Base-by-base conservation (phyloP, 2,113 vertebrate species). In the Sarotherodon lohbergeri region DNA sequence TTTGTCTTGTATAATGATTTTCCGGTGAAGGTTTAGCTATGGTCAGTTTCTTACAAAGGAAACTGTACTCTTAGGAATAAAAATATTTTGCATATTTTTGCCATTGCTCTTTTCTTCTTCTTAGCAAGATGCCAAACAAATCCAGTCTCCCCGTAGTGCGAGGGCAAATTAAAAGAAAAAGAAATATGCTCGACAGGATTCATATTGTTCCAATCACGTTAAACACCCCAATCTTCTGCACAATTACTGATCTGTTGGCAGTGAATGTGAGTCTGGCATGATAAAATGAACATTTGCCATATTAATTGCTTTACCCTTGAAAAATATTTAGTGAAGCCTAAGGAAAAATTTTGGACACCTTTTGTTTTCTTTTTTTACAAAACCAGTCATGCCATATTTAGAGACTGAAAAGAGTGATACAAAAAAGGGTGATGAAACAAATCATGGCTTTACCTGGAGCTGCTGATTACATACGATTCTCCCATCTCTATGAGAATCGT, bases 81-180 rank as follows among this genome's bases (percentile, higher is more conserved):
- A 76, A 87, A 61, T 34, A 81, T 63, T 89, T 88, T 80, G 81
- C 84, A n/a, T 50, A 17, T 7, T n/a, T 61, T n/a, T 66, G 6
- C 36, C 4, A 22, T 76, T 83, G 87, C 68, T 84, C 79, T 90
- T 83, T 90, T 90, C 34, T 88, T 81, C 50, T 52, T 81, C 39
- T 82, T 73, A 71, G 84, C 61, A 39, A 90, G 84, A 93, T n/a
- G 88, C 29, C 46, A 87, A 90, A 91, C 81, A 84, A 79, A 83
- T 68, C 5, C 27, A 56, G 29, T 80, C 88, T 50, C 73, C 78
- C 8, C 32, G 12, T 84, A 83, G 88, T 29, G 78, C 36, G 19
- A 85, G 83, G 27, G 84, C 78, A 24, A 52, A 89, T 84, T 82
- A 27, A 80, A 91, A 84, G 9, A 22, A 22, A 29, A 89, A 27